These are phyloP conservation scores for Acipenser ruthenus DNA, from an alignment of 2,797 vertebrate genomes.

Conservation along the genomic window DNA sequence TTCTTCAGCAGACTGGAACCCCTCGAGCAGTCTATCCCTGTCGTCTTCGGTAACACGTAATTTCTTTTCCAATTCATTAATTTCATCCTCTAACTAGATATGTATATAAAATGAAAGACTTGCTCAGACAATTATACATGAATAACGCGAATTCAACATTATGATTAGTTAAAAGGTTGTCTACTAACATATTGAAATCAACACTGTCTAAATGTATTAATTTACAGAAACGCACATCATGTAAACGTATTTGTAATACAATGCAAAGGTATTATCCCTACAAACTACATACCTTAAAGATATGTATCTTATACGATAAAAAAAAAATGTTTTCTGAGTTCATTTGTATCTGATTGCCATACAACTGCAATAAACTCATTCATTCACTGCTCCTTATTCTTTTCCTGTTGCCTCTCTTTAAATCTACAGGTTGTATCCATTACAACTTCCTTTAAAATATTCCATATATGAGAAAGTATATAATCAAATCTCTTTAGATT, in stretches of 20 bases:
- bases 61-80: conserved; percentile 94
- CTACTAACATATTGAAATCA: no score
- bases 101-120: conserved; percentile 52
- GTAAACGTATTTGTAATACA: no score
- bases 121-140: conserved; percentile 3
- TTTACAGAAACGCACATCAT: no score
- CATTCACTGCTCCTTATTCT: no score
- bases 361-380: no score
- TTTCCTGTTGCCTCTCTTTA: no score
- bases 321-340: no score
- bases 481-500: background rate
- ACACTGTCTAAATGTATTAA: background rate
- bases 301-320: no score
- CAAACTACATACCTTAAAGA: no score
- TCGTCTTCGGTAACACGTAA: conserved; percentile 85
- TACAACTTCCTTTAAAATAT: background rate
- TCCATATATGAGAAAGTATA: background rate
- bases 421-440: background rate
- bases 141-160: background rate
- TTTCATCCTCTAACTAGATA: conserved; percentile 92
- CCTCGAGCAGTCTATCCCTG: conserved; percentile 93
- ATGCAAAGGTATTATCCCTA: no score
- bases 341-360: no score
- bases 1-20: conserved; percentile 88
- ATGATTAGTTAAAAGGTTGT: background rate